Evolutionary conservation across 2,113 vertebrate genomes (phyloP).

Genomic region (Notiomystis cincta): DNA sequence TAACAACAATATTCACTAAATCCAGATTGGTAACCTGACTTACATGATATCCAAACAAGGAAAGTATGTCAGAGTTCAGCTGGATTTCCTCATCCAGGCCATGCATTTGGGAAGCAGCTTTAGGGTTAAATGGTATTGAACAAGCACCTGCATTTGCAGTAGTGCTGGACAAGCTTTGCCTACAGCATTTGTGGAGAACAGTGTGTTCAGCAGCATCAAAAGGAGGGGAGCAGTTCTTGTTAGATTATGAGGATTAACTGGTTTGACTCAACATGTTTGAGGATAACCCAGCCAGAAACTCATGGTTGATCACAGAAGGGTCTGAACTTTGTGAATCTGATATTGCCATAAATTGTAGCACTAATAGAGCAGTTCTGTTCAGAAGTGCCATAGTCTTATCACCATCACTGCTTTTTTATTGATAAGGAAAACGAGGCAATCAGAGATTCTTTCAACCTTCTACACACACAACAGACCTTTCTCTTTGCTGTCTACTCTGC

Average conservation of each 20-base stretch:
- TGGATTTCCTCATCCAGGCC: neutral
- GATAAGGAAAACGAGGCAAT: neutral
- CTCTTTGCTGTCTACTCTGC: neutral
- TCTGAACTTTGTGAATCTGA: neutral
- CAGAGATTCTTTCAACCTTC: neutral
- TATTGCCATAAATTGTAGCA: neutral
- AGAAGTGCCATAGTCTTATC: neutral
- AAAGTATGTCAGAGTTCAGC: neutral
- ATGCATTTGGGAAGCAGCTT: neutral
- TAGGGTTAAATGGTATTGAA: neutral
- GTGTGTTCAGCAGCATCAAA: neutral
- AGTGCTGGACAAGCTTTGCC: neutral
- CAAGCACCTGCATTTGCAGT: neutral
- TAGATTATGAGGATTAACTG: neutral
- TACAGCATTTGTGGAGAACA: neutral
- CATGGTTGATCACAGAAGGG: neutral
- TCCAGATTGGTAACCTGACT: neutral
- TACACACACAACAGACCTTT: neutral
- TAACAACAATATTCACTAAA: rapidly evolving
- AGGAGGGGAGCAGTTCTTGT: neutral
- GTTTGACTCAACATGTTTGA: neutral
- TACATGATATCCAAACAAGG: neutral
- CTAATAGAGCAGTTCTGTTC: neutral
- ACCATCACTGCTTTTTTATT: neutral
- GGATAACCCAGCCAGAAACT: neutral